Evolutionary conservation across 2,113 vertebrate species (phyloP), one percentile per base, ranked within the genome.

Genomic region (Panthera tigris): DNA sequence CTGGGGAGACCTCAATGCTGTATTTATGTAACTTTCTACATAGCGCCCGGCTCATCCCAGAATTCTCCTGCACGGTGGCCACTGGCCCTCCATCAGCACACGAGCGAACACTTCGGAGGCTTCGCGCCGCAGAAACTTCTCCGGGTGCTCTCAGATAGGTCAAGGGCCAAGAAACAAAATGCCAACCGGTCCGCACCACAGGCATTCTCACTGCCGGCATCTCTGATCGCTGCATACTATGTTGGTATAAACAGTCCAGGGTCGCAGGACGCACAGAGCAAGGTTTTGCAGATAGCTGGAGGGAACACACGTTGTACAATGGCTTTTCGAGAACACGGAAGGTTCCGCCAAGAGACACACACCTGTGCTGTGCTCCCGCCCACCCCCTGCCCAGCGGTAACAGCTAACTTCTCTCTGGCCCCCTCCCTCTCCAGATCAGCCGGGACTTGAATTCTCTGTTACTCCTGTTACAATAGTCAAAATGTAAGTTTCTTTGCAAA

Each of bases 321-420:
- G 45, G 74, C 74, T 36, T 29, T 23, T 90, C n/a, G 8, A 79
- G 55, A 74, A 69, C 29, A n/a, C 9, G 18, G 7, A 23, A 1
- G 3, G 15, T 0, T 79, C 69, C 12, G 48, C 25, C 55, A 3
- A 31, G 69, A 89, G 23, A 50, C 18, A 1, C 4, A 50, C 12
- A 1, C 7, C 0, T 1, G 0, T 18, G 50, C 8, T 8, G 15
- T 6, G 7, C 8, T 3, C 13, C 15, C 2, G 2, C 23, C 29
- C 2, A 41, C 3, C 7, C 27, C 52, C 23, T 13, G 27, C 13
- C 29, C 39, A 12, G 39, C 10, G 4, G 0, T 4, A 8, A 12
- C 14, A 80, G 36, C 63, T 10, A 1, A 1, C 6, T 39, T 31
- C 76, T 50, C 63, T 65, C 61, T 5, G 1, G 4, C 4, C n/a